Percentiles rank a stretch among this genome's conserved stretches.
Evolutionary conservation across 2,797 vertebrate species (phyloP).

Genomic region (Avahi laniger): DNA sequence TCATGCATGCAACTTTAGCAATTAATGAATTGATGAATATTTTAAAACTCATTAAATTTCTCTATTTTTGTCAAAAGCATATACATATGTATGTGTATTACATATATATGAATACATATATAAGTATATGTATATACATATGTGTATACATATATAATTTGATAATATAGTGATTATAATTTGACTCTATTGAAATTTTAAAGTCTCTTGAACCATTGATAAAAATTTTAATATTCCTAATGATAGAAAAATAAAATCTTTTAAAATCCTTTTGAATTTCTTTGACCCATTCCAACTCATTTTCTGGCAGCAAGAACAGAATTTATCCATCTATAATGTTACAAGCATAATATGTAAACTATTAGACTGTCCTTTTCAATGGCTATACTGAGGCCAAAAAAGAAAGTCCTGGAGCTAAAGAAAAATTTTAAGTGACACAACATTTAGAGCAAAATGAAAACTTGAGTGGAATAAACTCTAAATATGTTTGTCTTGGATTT

Average conservation of each 20-base stretch:
- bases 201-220: neutral
- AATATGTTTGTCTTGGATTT: neutral
- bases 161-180: neutral
- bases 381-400: neutral
- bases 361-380: slow-evolving; percentile 20
- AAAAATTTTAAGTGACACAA: neutral
- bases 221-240: neutral
- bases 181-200: neutral
- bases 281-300: neutral
- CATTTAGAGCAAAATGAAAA: neutral
- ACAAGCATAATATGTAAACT: neutral
- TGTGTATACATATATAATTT: neutral
- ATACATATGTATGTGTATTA: neutral
- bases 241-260: neutral
- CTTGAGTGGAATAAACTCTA: neutral
- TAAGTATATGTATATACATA: neutral
- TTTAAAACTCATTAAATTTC: neutral
- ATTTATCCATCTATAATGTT: slow-evolving; percentile 14
- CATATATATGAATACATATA: too few species aligned
- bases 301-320: neutral
- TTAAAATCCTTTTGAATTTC: neutral
- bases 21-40: neutral
- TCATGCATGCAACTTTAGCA: neutral
- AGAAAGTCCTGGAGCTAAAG: neutral
- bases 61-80: neutral